Conservation (phyloP, 2,888 invertebrate species). For the Lymantria monacha region DNA sequence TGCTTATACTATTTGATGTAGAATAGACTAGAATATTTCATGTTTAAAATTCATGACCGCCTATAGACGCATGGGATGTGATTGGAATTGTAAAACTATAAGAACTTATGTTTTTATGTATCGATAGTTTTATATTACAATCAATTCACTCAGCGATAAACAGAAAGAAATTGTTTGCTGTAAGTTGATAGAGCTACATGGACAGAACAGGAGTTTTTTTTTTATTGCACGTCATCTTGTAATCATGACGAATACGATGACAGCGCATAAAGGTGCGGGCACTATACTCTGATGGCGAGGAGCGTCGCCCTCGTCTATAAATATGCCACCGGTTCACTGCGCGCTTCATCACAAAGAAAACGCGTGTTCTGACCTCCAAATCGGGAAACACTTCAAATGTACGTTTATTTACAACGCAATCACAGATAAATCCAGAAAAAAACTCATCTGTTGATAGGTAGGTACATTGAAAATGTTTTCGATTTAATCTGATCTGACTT, state of each 20-base stretch:
- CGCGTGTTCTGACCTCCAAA: slow-evolving; percentile 67
- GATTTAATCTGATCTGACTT: too few species aligned
- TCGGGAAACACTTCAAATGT: slow-evolving; percentile 50
- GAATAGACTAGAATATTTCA: slow-evolving; percentile 8
- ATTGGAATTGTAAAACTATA: slow-evolving; percentile 9
- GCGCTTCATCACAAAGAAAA: slow-evolving; percentile 76
- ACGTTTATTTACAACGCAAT: slow-evolving; percentile 37
- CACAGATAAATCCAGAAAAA: slow-evolving; percentile 25
- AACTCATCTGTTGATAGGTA: neutral
- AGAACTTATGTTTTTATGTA: neutral
- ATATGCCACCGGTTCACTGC: slow-evolving; percentile 68
- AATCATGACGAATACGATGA: slow-evolving; percentile 31
- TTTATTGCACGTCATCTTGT: neutral
- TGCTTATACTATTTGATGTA: too few species aligned
- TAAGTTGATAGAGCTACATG: neutral
- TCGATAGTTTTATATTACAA: too few species aligned
- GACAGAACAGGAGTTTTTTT: too few species aligned
- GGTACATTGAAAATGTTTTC: too few species aligned
- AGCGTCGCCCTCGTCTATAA: slow-evolving; percentile 78
- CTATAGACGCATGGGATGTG: slow-evolving; percentile 6
- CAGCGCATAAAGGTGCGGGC: slow-evolving; percentile 38
- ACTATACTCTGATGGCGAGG: slow-evolving; percentile 36
- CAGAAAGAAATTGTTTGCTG: neutral
- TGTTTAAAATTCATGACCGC: slow-evolving; percentile 16
- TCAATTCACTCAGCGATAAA: neutral